Evolutionary conservation across 2,113 vertebrate genomes (phyloP).

Genomic region (Leuciscus idus): DNA sequence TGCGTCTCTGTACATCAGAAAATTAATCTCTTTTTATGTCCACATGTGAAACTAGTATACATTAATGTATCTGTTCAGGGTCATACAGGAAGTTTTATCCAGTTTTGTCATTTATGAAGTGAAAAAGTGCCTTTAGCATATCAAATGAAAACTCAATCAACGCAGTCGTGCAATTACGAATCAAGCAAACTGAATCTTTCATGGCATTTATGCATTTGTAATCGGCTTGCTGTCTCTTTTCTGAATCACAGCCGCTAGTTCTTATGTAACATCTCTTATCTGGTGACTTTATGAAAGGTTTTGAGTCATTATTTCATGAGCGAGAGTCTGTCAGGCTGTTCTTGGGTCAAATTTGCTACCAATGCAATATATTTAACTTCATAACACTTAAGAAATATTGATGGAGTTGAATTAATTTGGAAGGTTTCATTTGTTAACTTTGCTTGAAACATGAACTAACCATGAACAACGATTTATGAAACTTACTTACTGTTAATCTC

Average conservation of each 20-base stretch:
- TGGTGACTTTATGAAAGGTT: background rate
- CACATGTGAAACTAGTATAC: background rate
- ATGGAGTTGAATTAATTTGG: too few relatives aligned
- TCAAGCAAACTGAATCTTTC: background rate
- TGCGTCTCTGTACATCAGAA: background rate
- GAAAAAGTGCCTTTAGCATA: background rate
- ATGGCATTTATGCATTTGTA: background rate
- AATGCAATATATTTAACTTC: too few relatives aligned
- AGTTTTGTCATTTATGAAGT: background rate
- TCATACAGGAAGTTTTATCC: background rate
- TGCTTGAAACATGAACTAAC: too few relatives aligned
- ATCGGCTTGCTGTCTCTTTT: background rate
- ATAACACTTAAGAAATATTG: too few relatives aligned
- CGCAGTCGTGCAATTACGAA: constrained; percentile 16
- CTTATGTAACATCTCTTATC: background rate
- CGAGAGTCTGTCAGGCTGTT: background rate
- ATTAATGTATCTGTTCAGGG: background rate
- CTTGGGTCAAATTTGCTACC: background rate
- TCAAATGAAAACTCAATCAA: constrained; percentile 8
- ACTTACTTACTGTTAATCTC: too few relatives aligned
- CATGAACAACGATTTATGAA: too few relatives aligned
- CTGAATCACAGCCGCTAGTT: background rate
- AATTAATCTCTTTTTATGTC: background rate
- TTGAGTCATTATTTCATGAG: background rate
- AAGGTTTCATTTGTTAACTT: too few relatives aligned